These are phyloP conservation scores for Pseudomyrmex dendroicus DNA, from an alignment of 1,140 invertebrate species.

Conservation along the genomic window DNA sequence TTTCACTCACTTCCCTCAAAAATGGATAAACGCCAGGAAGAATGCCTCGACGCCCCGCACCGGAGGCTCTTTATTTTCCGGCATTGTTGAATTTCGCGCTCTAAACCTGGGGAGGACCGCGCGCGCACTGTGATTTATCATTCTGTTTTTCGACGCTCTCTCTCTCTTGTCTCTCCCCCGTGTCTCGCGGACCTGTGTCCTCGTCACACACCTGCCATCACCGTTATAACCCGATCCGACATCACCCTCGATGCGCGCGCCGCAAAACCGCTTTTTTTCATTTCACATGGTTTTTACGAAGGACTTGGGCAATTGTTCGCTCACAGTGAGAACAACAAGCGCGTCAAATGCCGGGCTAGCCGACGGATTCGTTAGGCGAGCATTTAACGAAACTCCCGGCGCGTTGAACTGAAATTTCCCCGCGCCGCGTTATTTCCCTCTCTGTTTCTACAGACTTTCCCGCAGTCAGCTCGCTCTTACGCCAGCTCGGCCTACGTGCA, in stretches of 20 bases:
- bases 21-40: slow-evolving; percentile 69
- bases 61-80: slow-evolving; percentile 72
- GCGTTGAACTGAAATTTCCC: slow-evolving; percentile 27
- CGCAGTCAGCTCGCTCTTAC: slow-evolving; percentile 23
- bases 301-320: slow-evolving; percentile 76
- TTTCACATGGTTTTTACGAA: slow-evolving; percentile 66
- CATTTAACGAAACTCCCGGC: slow-evolving; percentile 75
- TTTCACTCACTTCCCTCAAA: slow-evolving; percentile 61
- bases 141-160: slow-evolving; percentile 70
- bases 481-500: slow-evolving; percentile 8
- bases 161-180: slow-evolving; percentile 5
- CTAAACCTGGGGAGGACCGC: slow-evolving; percentile 59
- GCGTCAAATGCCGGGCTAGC: slow-evolving; percentile 74
- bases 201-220: slow-evolving; percentile 46
- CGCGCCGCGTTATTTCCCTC: background rate
- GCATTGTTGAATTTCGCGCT: slow-evolving; percentile 69
- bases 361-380: slow-evolving; percentile 76
- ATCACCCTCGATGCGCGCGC: background rate
- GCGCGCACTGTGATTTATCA: slow-evolving; percentile 73
- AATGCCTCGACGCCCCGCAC: slow-evolving; percentile 64
- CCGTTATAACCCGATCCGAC: background rate
- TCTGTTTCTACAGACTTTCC: slow-evolving; percentile 22
- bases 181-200: slow-evolving; percentile 33
- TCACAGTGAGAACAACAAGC: slow-evolving; percentile 71
- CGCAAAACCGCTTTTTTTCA: slow-evolving; percentile 33